phyloP scores from a whole-genome alignment of 64 coral and sea anemone genomes.

The Trachythela sp. region DNA sequence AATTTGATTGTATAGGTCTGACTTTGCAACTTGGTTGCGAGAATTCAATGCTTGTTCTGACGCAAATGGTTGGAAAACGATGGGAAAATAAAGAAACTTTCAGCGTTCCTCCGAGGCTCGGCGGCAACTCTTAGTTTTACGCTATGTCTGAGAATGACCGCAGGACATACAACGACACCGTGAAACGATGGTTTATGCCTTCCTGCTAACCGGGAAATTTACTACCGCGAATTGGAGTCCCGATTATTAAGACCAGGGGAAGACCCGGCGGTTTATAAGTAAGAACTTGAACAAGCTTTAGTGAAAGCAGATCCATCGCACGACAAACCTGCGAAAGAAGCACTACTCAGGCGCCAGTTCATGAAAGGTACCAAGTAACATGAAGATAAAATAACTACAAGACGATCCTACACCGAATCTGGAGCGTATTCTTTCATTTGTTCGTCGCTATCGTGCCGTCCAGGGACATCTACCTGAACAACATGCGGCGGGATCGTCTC shows the following conservation, averaged over 20 bases:
- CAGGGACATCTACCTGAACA: not conserved
- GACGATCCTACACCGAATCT: not conserved
- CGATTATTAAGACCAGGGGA: not conserved
- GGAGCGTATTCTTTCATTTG: slow-evolving; percentile 1
- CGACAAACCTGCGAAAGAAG: not conserved
- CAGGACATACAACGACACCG: not conserved
- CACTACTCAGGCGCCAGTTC: not conserved
- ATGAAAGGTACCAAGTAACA: not conserved
- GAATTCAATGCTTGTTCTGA: not conserved
- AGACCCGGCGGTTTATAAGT: not conserved
- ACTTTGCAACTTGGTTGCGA: not conserved
- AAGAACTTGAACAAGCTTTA: not conserved
- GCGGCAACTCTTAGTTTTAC: not conserved
- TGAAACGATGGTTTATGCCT: not conserved
- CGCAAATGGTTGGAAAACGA: not conserved
- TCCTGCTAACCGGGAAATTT: not conserved
- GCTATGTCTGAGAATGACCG: not conserved
- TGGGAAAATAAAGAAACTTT: not conserved
- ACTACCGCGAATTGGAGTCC: not conserved
- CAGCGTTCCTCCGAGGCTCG: not conserved
- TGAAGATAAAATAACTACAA: not conserved
- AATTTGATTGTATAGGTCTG: not conserved
- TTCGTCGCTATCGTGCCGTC: not conserved
- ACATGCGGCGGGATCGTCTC: not conserved
- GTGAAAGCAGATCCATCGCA: not conserved